phyloP scores from a whole-genome alignment of 2,113 vertebrate genomes.

The Calyptomena viridis region DNA sequence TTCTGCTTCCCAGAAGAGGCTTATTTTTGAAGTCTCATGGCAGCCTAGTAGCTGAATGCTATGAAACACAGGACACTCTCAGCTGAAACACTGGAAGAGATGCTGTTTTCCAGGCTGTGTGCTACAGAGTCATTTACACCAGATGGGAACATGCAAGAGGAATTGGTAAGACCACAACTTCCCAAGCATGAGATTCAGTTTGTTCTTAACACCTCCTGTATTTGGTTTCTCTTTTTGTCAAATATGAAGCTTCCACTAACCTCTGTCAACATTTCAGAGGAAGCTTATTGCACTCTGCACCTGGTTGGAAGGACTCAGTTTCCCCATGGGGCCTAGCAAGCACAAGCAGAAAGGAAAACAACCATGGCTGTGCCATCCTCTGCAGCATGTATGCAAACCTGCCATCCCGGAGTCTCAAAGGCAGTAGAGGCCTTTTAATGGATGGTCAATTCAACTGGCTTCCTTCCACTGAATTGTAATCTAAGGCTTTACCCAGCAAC shows the following conservation, averaged over 20 bases:
- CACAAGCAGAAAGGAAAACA: background rate
- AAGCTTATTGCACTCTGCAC: background rate
- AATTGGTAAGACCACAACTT: slow-evolving; percentile 34
- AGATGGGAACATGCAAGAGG: background rate
- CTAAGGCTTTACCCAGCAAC: background rate
- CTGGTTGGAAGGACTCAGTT: background rate
- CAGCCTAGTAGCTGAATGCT: background rate
- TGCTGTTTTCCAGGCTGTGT: background rate
- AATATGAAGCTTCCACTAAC: background rate
- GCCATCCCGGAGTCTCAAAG: background rate
- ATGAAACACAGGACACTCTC: background rate
- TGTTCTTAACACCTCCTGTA: background rate
- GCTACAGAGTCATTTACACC: background rate
- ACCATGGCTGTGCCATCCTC: fast-evolving
- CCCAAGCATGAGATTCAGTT: slow-evolving; percentile 9
- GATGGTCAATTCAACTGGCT: background rate
- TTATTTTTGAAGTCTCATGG: background rate
- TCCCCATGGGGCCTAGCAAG: background rate
- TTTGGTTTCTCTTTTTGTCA: background rate
- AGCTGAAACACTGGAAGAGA: background rate
- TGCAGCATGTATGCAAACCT: background rate
- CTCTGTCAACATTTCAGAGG: background rate
- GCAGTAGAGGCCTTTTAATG: background rate
- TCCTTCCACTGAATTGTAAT: background rate
- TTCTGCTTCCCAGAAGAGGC: background rate